Evolutionary conservation across 2,797 vertebrate species (phyloP), one percentile per base, ranked within the genome.

Genomic region (Buphagus erythrorhynchus): DNA sequence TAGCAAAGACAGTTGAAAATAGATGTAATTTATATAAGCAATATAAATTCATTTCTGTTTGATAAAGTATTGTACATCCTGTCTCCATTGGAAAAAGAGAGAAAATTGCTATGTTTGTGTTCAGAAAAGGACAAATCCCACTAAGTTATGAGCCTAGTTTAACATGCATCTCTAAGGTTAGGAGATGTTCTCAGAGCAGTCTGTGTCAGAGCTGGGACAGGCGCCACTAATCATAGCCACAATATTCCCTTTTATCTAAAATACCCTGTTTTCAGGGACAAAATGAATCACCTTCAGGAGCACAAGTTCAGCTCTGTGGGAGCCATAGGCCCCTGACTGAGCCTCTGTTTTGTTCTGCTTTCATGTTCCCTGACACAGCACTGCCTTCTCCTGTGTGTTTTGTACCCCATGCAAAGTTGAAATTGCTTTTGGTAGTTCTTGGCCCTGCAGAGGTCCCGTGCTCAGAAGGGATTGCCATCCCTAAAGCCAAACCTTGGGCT

Each of bases 1-100:
- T 76, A 92, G 69, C 42, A 94, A 81, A 86, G 55, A 38, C 54
- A 58, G 73, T 55, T 96, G 72, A 83, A 83, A 93, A 91, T 93
- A 49, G 6, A 67, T 93, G 38, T 84, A 76, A 81, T 88, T 80
- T 91, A 68, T 94, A 67, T 73, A 86, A 86, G 45, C 67, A 78
- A 40, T 88, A 78, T 84, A 75, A 73, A 38, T 61, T 76, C 22
- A 80, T 54, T 92, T 89, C 81, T 84, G 40, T 66, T 91, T 88
- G 79, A 78, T 86, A 46, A 45, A 42, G 21, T 59, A 68, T 25
- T 49, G 40, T 86, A 71, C 48, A 46, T 90, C 71, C 57, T 87
- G 51, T 65, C 52, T 84, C 78, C 31, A 26, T 40, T 78, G 52
- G 57, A 62, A 85, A 67, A 83, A 66, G 45, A 79, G 35, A 76